Conservation (phyloP, 2,797 vertebrate genomes). For the Argyrosomus regius region DNA sequence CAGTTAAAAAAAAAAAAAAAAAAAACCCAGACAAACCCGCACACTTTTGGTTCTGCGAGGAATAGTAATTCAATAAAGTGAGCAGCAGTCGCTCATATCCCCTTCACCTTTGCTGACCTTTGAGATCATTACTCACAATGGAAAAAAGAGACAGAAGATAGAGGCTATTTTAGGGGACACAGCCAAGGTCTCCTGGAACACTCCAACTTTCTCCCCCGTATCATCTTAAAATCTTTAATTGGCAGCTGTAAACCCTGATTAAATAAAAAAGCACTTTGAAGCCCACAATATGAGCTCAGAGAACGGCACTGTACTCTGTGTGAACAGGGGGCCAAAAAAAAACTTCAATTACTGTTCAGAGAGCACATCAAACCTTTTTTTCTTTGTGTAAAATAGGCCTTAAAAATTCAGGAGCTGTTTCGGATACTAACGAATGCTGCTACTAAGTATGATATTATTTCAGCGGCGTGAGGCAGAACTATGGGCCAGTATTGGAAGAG, state of each 20-base stretch:
- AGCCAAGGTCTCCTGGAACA: slow-evolving; percentile 73
- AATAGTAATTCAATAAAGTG: slow-evolving; percentile 72
- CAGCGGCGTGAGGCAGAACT: slow-evolving; percentile 72
- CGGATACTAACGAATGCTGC: slow-evolving; percentile 77
- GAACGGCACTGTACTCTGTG: slow-evolving; percentile 54
- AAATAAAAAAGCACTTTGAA: slow-evolving; percentile 80
- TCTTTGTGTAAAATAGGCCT: slow-evolving; percentile 76
- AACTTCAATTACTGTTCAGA: slow-evolving; percentile 72
- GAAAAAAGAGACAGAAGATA: slow-evolving; percentile 65
- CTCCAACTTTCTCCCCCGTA: slow-evolving; percentile 63
- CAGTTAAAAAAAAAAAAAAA: slow-evolving; percentile 11
- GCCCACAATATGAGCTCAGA: slow-evolving; percentile 68
- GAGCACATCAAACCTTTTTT: slow-evolving; percentile 67
- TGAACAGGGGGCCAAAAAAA: slow-evolving; percentile 14
- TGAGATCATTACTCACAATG: slow-evolving; percentile 75
- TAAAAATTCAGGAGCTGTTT: slow-evolving; percentile 82
- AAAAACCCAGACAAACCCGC: slow-evolving; percentile 24
- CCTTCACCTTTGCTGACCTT: slow-evolving; percentile 75
- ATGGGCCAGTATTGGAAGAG: slow-evolving; percentile 69
- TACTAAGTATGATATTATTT: slow-evolving; percentile 81
- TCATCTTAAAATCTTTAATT: slow-evolving; percentile 84
- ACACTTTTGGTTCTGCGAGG: slow-evolving; percentile 36
- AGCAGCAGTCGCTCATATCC: slow-evolving; percentile 62
- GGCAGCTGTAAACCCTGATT: slow-evolving; percentile 80
- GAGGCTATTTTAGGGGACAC: slow-evolving; percentile 74